Base-by-base conservation (phyloP, 2,888 invertebrate species). In the Heteropelma amictum region DNA sequence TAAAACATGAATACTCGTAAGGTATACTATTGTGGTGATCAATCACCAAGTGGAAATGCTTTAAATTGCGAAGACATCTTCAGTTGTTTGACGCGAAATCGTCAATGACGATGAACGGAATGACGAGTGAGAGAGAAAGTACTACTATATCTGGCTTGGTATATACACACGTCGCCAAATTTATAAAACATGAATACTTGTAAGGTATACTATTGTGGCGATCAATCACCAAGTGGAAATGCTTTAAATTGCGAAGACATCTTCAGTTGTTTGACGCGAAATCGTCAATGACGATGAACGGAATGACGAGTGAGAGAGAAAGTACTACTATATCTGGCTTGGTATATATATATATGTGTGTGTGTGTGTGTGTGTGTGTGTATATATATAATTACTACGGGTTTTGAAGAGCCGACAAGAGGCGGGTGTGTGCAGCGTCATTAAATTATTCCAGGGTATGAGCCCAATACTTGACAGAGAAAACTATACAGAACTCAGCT, bases 361-460 rank as follows among this genome's bases (percentile, higher is more conserved):
- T 28, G 5, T 28, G 21, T 49, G 33, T 12, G 17, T 12, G 19
- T 40, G 61, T 47, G 45, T 61, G 14, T 38, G 40, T 17, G 28
- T 38, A 63, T 23, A 47, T 56, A 21, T 63, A 21, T 63, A 28
- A 54, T 65, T 42, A 40, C 14, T 58, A 58, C 21, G 51, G 60
- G 19, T 68, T 56, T 58, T 33, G 40, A 35, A 61, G 42, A 69
- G 51, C 30, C 53, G 54, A 56, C 42, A 51, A 53, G 49, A 54
- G 68, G 61, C 54, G 75, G 61, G 56, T 67, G 79, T 79, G 79
- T 82, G 77, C n/a, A n/a, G 82, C 83, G 83, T 87, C 88, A 85
- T 88, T 88, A 88, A 88, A 88, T 88, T 88, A 88, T 88, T 88
- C 88, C 88, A 79, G 85, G 75, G 81, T 79, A 79, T 84, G 83